A percentile compares a stretch with the other conserved stretches of the same genome.
Conservation (phyloP, 1,140 invertebrate species). For the Heliothis virescens region DNA sequence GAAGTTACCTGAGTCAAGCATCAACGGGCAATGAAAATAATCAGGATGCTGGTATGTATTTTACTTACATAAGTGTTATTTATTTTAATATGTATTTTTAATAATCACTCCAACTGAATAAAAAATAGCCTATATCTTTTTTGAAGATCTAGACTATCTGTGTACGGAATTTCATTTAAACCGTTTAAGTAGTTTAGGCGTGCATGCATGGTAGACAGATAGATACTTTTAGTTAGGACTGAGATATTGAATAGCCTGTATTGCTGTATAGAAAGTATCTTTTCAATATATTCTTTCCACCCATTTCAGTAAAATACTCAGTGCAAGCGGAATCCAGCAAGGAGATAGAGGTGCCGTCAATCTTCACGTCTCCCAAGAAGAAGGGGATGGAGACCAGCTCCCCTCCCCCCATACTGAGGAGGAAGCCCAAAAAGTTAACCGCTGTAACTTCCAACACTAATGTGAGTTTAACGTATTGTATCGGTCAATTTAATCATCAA, state of each 20-base stretch:
- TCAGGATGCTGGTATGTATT: slow-evolving; percentile 62
- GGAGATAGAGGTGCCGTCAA: slow-evolving; percentile 72
- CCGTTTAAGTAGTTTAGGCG: too few species aligned
- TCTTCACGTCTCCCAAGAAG: slow-evolving; percentile 73
- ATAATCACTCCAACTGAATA: too few species aligned
- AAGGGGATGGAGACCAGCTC: slow-evolving; percentile 60
- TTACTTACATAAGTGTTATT: not conserved
- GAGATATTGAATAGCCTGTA: too few species aligned
- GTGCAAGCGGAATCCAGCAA: slow-evolving; percentile 64
- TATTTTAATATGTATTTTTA: too few species aligned
- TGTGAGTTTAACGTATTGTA: slow-evolving; percentile 79
- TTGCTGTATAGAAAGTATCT: not conserved
- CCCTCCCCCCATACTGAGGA: slow-evolving; percentile 88
- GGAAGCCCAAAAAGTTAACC: slow-evolving; percentile 74
- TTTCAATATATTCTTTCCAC: not conserved
- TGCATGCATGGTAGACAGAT: too few species aligned
- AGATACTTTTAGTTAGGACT: too few species aligned
- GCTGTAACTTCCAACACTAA: slow-evolving; percentile 61
- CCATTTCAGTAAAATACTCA: slow-evolving; percentile 72
- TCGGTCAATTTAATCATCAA: slow-evolving; percentile 59
- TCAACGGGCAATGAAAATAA: slow-evolving; percentile 52
- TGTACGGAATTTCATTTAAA: too few species aligned
- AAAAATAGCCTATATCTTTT: too few species aligned
- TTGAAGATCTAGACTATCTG: too few species aligned
- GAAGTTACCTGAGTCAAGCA: slow-evolving; percentile 64